These are phyloP conservation scores for Amphilophus citrinellus DNA, from an alignment of 2,113 vertebrate species.

Conservation along the genomic window DNA sequence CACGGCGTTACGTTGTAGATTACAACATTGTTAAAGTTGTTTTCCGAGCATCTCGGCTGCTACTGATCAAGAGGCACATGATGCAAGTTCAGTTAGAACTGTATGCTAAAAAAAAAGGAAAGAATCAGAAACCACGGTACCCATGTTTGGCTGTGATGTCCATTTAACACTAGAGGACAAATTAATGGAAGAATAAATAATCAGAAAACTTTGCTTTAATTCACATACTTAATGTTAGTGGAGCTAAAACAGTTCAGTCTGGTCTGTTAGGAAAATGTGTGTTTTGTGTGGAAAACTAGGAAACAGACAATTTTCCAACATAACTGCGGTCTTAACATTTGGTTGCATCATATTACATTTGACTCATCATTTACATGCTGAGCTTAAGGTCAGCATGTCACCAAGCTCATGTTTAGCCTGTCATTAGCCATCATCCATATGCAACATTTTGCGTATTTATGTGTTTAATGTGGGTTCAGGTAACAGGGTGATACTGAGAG, in stretches of 20 bases:
- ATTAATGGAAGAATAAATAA: neutral
- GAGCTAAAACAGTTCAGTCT: neutral
- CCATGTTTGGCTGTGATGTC: neutral
- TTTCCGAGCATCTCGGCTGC: neutral
- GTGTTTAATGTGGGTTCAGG: neutral
- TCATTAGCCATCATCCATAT: neutral
- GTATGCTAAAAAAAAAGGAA: neutral
- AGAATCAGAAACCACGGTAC: neutral
- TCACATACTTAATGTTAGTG: neutral
- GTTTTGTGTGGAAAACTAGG: no score
- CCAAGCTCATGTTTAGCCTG: neutral
- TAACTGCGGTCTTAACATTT: neutral
- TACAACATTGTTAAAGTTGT: neutral
- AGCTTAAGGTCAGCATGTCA: neutral
- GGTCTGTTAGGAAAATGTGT: neutral
- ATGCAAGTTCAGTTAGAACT: neutral
- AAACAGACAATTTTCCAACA: neutral
- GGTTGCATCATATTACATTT: neutral
- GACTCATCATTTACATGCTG: neutral
- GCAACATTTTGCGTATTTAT: neutral
- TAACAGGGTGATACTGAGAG: neutral
- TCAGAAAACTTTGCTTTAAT: neutral
- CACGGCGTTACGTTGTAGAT: neutral
- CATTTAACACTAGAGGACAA: neutral
- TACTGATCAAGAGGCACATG: neutral